Conservation (phyloP, 2,113 vertebrate species). For the Hippocampus abdominalis region DNA sequence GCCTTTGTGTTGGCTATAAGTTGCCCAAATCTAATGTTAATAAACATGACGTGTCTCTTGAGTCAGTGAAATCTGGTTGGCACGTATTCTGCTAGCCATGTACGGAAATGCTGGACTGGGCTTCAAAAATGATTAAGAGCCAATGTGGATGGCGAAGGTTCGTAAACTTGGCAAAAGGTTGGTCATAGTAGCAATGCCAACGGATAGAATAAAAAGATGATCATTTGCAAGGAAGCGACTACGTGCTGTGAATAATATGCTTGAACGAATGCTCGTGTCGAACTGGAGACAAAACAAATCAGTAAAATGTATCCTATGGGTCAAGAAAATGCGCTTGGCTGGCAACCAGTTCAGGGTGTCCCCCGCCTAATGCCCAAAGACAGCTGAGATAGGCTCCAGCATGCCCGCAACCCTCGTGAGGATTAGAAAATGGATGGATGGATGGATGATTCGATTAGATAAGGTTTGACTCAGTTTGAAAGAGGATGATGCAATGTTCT, state of each 20-base stretch:
- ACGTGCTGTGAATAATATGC: slow-evolving; percentile 2
- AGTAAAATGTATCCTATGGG: slow-evolving; percentile 7
- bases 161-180: background rate
- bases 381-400: no score
- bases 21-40: background rate
- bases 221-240: background rate
- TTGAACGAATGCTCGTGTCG: slow-evolving; percentile 3
- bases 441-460: no score
- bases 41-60: background rate
- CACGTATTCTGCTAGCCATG: background rate
- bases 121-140: slow-evolving; percentile 1
- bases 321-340: slow-evolving; percentile 21
- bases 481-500: no score
- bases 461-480: no score
- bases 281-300: slow-evolving; percentile 4
- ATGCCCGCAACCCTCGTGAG: no score
- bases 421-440: no score
- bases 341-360: background rate
- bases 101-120: background rate
- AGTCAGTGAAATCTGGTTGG: background rate
- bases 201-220: background rate
- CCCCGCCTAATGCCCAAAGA: no score
- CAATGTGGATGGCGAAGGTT: slow-evolving; percentile 14
- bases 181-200: background rate
- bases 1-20: background rate